A percentile compares a stretch with the other conserved stretches of the same genome.
phyloP scores from a whole-genome alignment of 2,888 invertebrate species.

The Eilema depressum region DNA sequence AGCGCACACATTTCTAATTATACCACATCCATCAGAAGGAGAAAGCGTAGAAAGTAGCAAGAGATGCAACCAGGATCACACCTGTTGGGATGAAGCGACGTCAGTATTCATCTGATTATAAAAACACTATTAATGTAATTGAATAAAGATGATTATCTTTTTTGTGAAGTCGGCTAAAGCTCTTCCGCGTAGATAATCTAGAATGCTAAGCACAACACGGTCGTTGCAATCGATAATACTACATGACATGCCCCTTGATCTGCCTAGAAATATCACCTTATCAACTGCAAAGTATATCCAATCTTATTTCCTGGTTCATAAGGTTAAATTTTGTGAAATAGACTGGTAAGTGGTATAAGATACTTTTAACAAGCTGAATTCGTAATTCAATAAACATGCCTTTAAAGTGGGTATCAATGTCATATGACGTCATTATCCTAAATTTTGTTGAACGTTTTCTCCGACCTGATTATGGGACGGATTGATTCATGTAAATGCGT shows the following conservation, averaged over 20 bases:
- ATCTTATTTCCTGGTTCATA: slow-evolving; percentile 11
- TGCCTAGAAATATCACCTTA: not conserved
- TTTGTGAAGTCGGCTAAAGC: not conserved
- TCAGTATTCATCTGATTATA: too few species aligned
- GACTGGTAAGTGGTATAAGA: not conserved
- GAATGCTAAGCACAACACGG: not conserved
- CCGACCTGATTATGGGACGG: slow-evolving; percentile 23
- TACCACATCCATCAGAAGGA: too few species aligned
- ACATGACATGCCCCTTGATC: slow-evolving; percentile 19
- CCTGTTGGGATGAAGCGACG: too few species aligned
- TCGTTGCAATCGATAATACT: slow-evolving; percentile 7
- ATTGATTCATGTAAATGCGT: slow-evolving; percentile 25
- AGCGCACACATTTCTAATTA: too few species aligned
- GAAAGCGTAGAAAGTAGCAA: too few species aligned
- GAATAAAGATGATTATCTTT: not conserved
- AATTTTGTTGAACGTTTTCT: slow-evolving; percentile 40
- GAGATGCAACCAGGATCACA: too few species aligned
- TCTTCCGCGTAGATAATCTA: slow-evolving; percentile 16
- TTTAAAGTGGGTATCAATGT: slow-evolving; percentile 34
- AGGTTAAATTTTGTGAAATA: slow-evolving; percentile 7
- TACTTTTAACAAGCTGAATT: slow-evolving; percentile 34
- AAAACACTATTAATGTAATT: too few species aligned
- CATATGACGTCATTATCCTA: slow-evolving; percentile 38
- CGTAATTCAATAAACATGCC: slow-evolving; percentile 31
- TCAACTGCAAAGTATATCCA: not conserved